Conservation (phyloP, 2,797 vertebrate genomes). For the Thalassophryne amazonica region DNA sequence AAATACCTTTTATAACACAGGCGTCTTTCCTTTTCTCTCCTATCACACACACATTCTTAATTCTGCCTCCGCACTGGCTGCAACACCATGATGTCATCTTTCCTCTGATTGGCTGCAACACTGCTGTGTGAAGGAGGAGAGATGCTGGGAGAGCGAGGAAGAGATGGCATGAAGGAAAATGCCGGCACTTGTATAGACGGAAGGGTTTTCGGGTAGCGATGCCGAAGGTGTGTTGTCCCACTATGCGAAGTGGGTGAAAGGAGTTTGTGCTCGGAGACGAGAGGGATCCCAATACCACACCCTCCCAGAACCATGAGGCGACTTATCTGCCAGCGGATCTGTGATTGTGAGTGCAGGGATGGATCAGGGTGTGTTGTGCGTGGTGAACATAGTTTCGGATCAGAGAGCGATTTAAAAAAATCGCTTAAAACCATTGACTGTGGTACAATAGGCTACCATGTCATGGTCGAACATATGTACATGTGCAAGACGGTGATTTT, state of each 20-base stretch:
- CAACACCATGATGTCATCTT: conserved; percentile 79
- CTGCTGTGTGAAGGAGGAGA: conserved; percentile 62
- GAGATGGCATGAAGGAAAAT: conserved; percentile 82
- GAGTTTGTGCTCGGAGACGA: conserved; percentile 60
- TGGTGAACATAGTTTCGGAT: too few relatives aligned
- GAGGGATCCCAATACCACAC: conserved; percentile 62
- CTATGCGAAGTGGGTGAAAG: conserved; percentile 71
- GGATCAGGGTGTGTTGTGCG: conserved; percentile 62
- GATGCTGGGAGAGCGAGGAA: conserved; percentile 53
- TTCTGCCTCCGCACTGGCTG: conserved; percentile 77
- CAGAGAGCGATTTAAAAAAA: too few relatives aligned
- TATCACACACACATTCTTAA: conserved; percentile 32
- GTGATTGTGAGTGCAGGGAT: conserved; percentile 94
- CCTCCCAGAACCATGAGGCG: conserved; percentile 87
- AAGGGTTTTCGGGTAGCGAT: conserved; percentile 70
- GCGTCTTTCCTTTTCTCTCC: conserved; percentile 21
- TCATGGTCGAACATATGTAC: not conserved
- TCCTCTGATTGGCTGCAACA: conserved; percentile 66
- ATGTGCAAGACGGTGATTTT: conserved; percentile 3
- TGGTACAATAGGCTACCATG: not conserved
- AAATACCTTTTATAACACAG: conserved; percentile 8
- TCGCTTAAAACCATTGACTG: too few relatives aligned
- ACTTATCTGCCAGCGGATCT: conserved; percentile 98
- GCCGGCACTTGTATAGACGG: conserved; percentile 86
- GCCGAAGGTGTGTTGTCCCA: conserved; percentile 56